These are phyloP conservation scores for Lepidocyrtinus sp. DNA, from an alignment of 2,888 invertebrate species.

Conservation along the genomic window DNA sequence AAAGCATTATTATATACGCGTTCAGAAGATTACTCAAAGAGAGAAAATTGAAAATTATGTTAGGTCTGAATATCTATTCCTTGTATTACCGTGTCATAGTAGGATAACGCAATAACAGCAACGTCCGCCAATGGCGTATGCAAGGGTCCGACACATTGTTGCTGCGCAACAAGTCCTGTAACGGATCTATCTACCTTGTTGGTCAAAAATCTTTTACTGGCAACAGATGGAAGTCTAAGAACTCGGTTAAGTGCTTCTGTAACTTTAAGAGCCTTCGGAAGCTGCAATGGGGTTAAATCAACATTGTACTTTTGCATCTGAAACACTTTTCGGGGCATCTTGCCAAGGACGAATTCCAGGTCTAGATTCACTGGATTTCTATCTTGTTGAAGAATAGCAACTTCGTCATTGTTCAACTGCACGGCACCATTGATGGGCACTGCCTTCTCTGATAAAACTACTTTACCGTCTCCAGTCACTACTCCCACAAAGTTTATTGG, in stretches of 20 bases:
- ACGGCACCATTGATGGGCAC: slow-evolving; percentile 56
- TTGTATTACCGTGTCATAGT: slow-evolving; percentile 79
- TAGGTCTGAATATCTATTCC: too few species aligned
- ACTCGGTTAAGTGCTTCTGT: slow-evolving; percentile 83
- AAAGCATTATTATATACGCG: too few species aligned
- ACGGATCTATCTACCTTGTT: slow-evolving; percentile 97
- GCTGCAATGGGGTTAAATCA: slow-evolving; percentile 75
- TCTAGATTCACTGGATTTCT: slow-evolving; percentile 89
- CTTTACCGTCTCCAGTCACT: slow-evolving; percentile 82
- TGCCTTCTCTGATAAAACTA: slow-evolving; percentile 65
- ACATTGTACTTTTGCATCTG: slow-evolving; percentile 76
- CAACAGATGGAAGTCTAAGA: slow-evolving; percentile 89
- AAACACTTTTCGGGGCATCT: slow-evolving; percentile 87
- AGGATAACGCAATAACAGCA: slow-evolving; percentile 89
- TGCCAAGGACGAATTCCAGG: slow-evolving; percentile 89
- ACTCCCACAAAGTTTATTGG: slow-evolving; percentile 94
- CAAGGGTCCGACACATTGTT: slow-evolving; percentile 97
- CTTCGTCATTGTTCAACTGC: slow-evolving; percentile 53
- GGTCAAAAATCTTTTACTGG: slow-evolving; percentile 94
- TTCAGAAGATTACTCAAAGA: too few species aligned
- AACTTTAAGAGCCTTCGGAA: slow-evolving; percentile 78
- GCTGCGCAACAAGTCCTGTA: slow-evolving; percentile 94
- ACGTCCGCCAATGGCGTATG: slow-evolving; percentile 97
- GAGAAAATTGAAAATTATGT: too few species aligned
- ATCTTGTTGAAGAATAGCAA: slow-evolving; percentile 71